Evolutionary conservation across 2,797 vertebrate species (phyloP), one percentile per base, ranked within the genome.

Genomic region (Acipenser oxyrinchus): DNA sequence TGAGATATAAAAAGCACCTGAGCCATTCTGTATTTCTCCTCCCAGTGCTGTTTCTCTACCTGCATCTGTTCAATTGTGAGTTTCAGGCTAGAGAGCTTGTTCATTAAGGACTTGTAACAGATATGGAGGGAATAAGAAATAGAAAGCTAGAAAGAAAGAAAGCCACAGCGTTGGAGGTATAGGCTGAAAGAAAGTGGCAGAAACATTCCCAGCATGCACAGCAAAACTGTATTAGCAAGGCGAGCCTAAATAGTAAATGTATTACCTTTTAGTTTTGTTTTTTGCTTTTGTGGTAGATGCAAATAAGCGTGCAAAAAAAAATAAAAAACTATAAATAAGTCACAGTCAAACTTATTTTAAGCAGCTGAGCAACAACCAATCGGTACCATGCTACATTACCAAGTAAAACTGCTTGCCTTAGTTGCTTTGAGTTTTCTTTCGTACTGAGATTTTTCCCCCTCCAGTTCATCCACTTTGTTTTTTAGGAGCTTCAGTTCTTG

Each of bases 371-470:
- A 3, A 37, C 23, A 37, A 37, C 23, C 23, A 37, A 4, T 37
- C 4, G 4, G 4, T 37, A 37, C 23, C 23, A 37, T 37, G 23
- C 23, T 37, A 37, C 23, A 37, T 37, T 37, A 37, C 23, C 23
- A 37, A 37, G 23, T 37, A 37, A 37, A 37, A 37, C 15, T 60
- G 62, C 78, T 87, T 91, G 98, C 96, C 92, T 97, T 95, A 12
- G 93, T 96, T 70, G 91, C 90, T 79, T 94, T 94, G 74, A 99
- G 86, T 79, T 93, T 93, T 89, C 91, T 93, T 71, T 97, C 95
- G 0, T 94, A 97, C 66, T 95, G 93, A 49, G 85, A 83, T 75
- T 95, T 94, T 80, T 98, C 93, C 10, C 91, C 93, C 82, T 98
- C 95, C 73, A 99, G 78, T 69, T 94, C 84, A 66, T 95, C 92